Evolutionary conservation across 2,888 invertebrate genomes (phyloP).

Genomic region (Mythimna ferrago): DNA sequence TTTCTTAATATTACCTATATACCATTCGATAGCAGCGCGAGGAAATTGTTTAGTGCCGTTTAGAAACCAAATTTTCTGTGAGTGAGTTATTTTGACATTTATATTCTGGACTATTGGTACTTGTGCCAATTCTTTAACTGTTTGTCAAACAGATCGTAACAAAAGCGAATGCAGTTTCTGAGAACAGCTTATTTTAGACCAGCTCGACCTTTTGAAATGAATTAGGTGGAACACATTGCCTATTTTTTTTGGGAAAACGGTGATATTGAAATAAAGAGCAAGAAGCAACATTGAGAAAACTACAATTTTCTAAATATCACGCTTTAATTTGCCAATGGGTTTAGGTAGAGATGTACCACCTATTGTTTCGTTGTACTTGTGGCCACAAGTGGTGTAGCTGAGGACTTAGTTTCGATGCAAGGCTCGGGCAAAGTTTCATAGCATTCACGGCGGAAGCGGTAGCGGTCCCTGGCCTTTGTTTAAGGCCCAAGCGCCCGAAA

Average conservation of each 20-base stretch:
- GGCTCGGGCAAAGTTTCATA: neutral
- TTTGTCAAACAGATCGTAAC: conserved; percentile 12
- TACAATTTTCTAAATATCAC: neutral
- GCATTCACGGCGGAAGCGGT: too few relatives aligned
- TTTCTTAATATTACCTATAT: too few relatives aligned
- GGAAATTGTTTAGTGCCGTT: too few relatives aligned
- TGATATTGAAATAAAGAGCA: conserved; percentile 6
- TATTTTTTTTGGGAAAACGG: neutral
- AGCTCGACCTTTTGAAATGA: conserved; percentile 10
- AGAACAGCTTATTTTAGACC: conserved; percentile 40
- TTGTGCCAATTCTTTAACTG: conserved; percentile 40
- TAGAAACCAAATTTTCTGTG: too few relatives aligned
- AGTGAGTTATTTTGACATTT: neutral
- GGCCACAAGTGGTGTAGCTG: neutral
- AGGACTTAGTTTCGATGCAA: neutral
- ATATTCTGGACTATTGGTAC: conserved; percentile 1
- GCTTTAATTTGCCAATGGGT: neutral
- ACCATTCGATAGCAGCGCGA: too few relatives aligned
- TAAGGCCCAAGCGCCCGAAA: too few relatives aligned
- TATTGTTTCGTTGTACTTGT: neutral
- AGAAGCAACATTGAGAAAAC: too few relatives aligned
- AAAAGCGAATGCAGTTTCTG: conserved; percentile 43
- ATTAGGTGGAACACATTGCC: neutral
- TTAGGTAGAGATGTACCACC: neutral
- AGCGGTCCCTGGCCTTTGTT: too few relatives aligned